Conservation (phyloP, 2,888 invertebrate genomes). For the Conus canariensis region DNA sequence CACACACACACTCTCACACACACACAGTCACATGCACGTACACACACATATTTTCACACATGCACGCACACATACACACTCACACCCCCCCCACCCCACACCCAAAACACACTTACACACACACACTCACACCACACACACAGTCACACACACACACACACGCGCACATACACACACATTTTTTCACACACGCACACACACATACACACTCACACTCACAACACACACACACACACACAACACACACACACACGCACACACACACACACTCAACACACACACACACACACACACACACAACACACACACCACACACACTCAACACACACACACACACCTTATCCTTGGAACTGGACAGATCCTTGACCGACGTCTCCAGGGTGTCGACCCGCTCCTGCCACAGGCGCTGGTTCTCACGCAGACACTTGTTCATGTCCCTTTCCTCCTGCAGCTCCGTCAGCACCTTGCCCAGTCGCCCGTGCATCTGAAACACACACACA, state of each 20-base stretch:
- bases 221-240: not conserved
- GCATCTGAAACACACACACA: slow-evolving; percentile 57
- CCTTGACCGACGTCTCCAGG: slow-evolving; percentile 69
- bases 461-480: slow-evolving; percentile 83
- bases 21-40: too few species aligned
- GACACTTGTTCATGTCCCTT: slow-evolving; percentile 88
- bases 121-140: not conserved
- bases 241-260: not conserved
- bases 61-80: not conserved
- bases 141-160: not conserved
- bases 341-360: slow-evolving; percentile 74
- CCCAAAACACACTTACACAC: not conserved
- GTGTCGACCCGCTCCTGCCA: slow-evolving; percentile 81
- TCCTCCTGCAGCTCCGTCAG: slow-evolving; percentile 90
- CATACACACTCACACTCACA: not conserved
- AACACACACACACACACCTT: slow-evolving; percentile 55
- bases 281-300: not conserved
- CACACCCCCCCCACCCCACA: not conserved
- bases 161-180: not conserved
- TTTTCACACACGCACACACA: not conserved
- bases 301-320: not conserved
- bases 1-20: not conserved
- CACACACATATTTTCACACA: not conserved
- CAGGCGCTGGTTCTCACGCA: slow-evolving; percentile 86
- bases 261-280: not conserved